Conservation (phyloP, 2,888 invertebrate species). For the Apodemia mormo region DNA sequence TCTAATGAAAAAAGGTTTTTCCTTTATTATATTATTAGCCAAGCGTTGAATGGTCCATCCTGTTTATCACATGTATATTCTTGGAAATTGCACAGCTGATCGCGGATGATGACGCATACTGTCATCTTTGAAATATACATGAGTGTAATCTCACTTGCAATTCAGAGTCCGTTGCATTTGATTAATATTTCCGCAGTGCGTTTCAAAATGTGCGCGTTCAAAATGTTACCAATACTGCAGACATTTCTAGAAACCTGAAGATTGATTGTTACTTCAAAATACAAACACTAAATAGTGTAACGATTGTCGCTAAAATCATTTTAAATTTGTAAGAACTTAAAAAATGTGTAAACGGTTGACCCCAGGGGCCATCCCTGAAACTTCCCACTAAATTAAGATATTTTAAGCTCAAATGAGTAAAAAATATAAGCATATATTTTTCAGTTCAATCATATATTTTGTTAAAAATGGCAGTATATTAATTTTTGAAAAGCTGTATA, state of each 20-base stretch:
- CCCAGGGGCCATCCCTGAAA: too few species aligned
- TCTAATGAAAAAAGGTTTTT: too few species aligned
- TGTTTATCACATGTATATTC: not conserved
- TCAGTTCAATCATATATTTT: too few species aligned
- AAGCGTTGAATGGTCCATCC: not conserved
- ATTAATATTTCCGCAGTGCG: conserved; percentile 56
- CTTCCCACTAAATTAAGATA: too few species aligned
- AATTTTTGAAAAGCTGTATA: too few species aligned
- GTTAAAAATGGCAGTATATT: too few species aligned
- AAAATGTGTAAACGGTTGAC: too few species aligned
- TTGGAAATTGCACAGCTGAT: conserved; percentile 20
- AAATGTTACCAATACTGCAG: conserved; percentile 10
- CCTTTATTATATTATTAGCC: not conserved
- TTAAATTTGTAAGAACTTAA: too few species aligned
- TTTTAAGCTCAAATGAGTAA: too few species aligned
- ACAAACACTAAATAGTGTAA: too few species aligned
- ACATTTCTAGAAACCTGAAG: not conserved
- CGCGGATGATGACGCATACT: conserved; percentile 24
- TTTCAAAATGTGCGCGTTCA: conserved; percentile 27
- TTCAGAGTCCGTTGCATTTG: conserved; percentile 47
- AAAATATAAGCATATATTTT: too few species aligned
- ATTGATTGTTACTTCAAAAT: not conserved
- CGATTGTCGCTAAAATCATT: too few species aligned
- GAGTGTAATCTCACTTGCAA: conserved; percentile 54
- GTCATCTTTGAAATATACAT: conserved; percentile 51